Conservation (phyloP, 53 echinoderm and acorn worm genomes). For the Apostichopus leukothele region DNA sequence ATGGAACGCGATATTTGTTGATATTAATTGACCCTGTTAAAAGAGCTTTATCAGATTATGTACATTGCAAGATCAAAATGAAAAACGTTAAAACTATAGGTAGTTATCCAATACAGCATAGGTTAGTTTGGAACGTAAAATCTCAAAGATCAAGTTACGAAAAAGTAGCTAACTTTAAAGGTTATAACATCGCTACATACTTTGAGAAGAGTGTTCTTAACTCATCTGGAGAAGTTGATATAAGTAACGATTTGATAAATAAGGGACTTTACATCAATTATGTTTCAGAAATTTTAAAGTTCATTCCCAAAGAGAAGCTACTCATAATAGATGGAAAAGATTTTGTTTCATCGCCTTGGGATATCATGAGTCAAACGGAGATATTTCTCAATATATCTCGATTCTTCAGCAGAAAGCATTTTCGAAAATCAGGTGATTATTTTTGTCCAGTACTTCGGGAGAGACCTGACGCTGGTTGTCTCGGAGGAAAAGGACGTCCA, state of each 20-base stretch:
- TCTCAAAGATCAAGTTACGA: neutral
- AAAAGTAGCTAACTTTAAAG: conserved; percentile 19
- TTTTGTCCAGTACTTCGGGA: conserved; percentile 19
- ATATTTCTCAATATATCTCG: neutral
- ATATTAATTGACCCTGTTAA: conserved; percentile 36
- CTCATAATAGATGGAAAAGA: conserved; percentile 12
- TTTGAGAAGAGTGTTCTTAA: conserved; percentile 45
- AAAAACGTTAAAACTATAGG: neutral
- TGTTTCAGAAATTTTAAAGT: neutral
- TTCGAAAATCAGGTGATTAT: conserved; percentile 8
- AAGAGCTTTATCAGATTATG: conserved; percentile 34
- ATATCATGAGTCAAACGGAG: neutral
- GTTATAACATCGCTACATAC: conserved; percentile 29
- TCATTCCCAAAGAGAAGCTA: conserved; percentile 29
- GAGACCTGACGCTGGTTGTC: conserved; percentile 35
- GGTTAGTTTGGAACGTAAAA: conserved; percentile 12
- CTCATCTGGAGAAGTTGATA: neutral
- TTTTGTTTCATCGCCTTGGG: conserved; percentile 30
- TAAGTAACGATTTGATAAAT: neutral
- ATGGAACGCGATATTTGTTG: neutral
- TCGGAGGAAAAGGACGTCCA: conserved; percentile 15
- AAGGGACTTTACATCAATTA: conserved; percentile 25
- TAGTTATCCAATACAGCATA: neutral
- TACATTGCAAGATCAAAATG: conserved; percentile 23
- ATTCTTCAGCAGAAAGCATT: conserved; percentile 25